Percentiles rank a stretch among this genome's conserved stretches.
Evolutionary conservation across 2,113 vertebrate species (phyloP).

Genomic region (Microcebus murinus): DNA sequence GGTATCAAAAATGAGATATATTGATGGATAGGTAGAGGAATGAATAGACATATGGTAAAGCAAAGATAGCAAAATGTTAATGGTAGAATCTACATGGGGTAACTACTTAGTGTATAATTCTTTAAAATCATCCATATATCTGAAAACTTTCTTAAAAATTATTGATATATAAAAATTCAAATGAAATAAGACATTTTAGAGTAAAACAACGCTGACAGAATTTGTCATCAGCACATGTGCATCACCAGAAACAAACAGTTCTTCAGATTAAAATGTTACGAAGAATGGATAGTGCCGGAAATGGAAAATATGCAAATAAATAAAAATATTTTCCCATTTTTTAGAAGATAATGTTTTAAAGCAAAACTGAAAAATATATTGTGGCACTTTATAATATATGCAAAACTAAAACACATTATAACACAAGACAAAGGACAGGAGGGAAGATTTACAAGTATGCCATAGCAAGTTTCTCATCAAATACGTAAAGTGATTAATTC

Average conservation of each 20-base stretch:
- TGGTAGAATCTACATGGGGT: not conserved
- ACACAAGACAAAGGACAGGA: not conserved
- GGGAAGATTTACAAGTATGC: not conserved
- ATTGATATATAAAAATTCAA: not conserved
- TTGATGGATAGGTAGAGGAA: not conserved
- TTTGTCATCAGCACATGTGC: not conserved
- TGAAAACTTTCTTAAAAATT: not conserved
- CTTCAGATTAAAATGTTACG: not conserved
- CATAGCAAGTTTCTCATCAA: not conserved
- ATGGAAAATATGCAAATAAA: not conserved
- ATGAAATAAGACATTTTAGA: not conserved
- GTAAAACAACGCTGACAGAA: not conserved
- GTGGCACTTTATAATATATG: not conserved
- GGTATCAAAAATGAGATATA: not conserved
- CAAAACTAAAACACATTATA: not conserved
- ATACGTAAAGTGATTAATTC: not conserved
- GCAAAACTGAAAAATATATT: not conserved
- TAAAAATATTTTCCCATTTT: not conserved
- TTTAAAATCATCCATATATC: not conserved
- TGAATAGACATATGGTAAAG: not conserved
- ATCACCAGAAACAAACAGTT: not conserved
- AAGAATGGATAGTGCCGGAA: not conserved
- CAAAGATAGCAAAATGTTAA: not conserved
- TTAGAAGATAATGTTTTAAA: not conserved
- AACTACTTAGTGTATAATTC: not conserved